These are phyloP conservation scores for Zophobas atratus DNA, from an alignment of 1,140 invertebrate species.

Conservation along the genomic window DNA sequence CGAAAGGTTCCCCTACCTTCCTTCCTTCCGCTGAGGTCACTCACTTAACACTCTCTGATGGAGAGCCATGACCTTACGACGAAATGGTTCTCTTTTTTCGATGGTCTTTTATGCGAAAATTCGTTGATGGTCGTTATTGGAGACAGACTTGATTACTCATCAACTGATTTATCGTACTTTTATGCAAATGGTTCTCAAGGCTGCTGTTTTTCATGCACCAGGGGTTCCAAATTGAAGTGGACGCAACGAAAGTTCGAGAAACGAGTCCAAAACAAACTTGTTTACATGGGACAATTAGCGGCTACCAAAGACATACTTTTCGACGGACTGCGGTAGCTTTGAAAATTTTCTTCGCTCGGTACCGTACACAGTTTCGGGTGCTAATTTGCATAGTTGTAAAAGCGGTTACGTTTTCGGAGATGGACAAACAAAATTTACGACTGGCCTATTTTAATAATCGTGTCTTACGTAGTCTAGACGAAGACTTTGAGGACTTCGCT, in stretches of 20 bases:
- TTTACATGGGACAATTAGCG: constrained; percentile 4
- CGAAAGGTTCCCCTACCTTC: constrained; percentile 59
- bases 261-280: constrained; percentile 31
- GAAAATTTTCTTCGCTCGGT: constrained; percentile 2
- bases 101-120: neutral
- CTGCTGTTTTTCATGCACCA: constrained; percentile 19
- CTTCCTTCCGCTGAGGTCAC: constrained; percentile 65
- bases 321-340: neutral
- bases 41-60: constrained; percentile 58
- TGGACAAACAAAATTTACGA: constrained; percentile 8
- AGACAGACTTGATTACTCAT: constrained; percentile 26
- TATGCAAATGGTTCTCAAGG: constrained; percentile 35
- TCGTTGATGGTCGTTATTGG: constrained; percentile 11
- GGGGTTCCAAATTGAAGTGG: constrained; percentile 22
- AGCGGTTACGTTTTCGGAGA: neutral
- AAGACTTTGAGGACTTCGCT: too few species aligned
- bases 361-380: neutral
- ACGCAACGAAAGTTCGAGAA: constrained; percentile 10
- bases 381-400: constrained; percentile 12
- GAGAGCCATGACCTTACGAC: constrained; percentile 30
- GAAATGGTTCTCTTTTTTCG: constrained; percentile 3
- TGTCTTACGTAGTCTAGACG: neutral
- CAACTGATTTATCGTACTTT: constrained; percentile 26
- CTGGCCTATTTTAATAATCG: neutral
- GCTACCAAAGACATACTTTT: neutral